phyloP scores from a whole-genome alignment of 2,113 vertebrate species.

The Apeltes quadracus region DNA sequence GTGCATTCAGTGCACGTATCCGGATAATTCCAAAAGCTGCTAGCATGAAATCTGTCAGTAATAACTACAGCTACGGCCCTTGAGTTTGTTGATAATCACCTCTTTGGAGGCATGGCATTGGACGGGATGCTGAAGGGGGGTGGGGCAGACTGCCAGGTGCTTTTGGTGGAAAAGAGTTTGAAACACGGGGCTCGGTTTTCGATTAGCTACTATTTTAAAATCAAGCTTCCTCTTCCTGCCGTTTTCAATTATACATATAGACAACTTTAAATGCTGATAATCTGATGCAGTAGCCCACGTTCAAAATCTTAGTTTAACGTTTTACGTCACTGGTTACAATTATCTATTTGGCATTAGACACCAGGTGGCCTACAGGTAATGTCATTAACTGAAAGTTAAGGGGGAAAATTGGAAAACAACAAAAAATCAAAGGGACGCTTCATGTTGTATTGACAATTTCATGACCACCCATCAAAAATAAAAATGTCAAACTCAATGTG shows the following conservation, averaged over 20 bases:
- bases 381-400: background rate
- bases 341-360: no score
- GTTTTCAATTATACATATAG: background rate
- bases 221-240: background rate
- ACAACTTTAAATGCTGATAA: background rate
- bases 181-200: background rate
- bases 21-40: no score
- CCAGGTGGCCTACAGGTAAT: no score
- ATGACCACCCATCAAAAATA: background rate
- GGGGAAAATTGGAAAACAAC: background rate
- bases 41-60: background rate
- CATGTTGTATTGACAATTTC: background rate
- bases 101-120: background rate
- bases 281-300: background rate
- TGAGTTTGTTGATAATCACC: background rate
- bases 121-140: background rate
- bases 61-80: background rate
- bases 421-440: background rate
- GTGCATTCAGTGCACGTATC: background rate
- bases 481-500: background rate
- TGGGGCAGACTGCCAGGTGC: background rate
- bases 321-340: no score
- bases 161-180: background rate
- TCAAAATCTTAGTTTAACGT: no score
- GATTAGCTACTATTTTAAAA: background rate